Base-by-base conservation (phyloP, 2,888 invertebrate genomes). In the Teleiodes luculella region DNA sequence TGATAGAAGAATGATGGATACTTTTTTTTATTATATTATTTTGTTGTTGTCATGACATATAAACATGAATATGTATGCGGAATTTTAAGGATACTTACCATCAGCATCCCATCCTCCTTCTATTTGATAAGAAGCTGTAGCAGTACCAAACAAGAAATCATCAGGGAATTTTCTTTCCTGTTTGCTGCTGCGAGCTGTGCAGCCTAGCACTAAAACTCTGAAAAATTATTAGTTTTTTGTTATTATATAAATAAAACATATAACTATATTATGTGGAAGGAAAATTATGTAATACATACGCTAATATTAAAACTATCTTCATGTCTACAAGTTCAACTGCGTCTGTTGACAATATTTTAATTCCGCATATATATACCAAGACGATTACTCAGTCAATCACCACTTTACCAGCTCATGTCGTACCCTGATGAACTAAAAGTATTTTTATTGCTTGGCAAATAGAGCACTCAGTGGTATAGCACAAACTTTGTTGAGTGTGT, bases 101-200 rank as follows among this genome's bases (percentile, higher is more conserved):
- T 57, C 57, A 14, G 54, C 57, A 47, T 57, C 31, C 57, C 57
- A 57, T 6, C 48, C 57, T 11, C 57, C 57, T 28, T 57, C 57
- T 1, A 83, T 74, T 57, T 83, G 83, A 58, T 82, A 82, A 0
- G 83, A 57, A 1, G 83, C 77, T 1, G 83, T 82, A 3, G 82
- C 76, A 4, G 74, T 66, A 0, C 83, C 83, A 14, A 83, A 80
- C 1, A 80, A 53, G 55, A 83, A 83, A 46, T 78, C 76, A 57
- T 76, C 71, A 0, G 81, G 81, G 45, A 83, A 83, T 41, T 16
- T 64, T 43, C 78, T 67, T 16, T 63, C 20, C 11, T 41, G 39
- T 5, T 18, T 20, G 39, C 39, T 20, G 39, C 11, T 20, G 11
- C 3, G 18, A 2, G 39, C 39, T 3, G 39, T 11, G 39, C 39